phyloP scores from a whole-genome alignment of 2,797 vertebrate species.

The Hoplostethus mediterraneus region DNA sequence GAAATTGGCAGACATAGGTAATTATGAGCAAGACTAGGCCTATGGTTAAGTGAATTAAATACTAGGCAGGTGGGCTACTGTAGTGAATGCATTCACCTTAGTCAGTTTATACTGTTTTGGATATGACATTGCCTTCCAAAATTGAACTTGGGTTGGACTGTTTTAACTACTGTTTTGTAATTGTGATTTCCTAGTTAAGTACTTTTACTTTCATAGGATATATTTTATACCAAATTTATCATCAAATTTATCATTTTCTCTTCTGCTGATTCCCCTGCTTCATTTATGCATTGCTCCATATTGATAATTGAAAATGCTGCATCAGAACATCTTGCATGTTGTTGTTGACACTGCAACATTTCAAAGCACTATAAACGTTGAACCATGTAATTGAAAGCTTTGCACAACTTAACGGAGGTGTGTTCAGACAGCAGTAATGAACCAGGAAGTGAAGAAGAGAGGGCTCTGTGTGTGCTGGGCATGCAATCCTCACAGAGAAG shows the following conservation, averaged over 20 bases:
- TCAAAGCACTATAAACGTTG: constrained; percentile 32
- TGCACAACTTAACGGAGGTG: constrained; percentile 37
- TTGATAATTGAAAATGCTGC: constrained; percentile 10
- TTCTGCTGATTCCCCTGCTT: not conserved
- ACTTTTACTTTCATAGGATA: not conserved
- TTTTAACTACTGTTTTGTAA: no score
- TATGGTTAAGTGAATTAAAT: not conserved
- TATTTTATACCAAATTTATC: not conserved
- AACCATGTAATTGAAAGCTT: constrained; percentile 24
- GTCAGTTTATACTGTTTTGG: not conserved
- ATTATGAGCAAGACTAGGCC: not conserved
- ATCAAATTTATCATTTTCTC: not conserved
- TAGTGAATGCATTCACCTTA: not conserved
- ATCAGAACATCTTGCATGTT: constrained; percentile 9
- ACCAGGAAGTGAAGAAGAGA: constrained; percentile 48
- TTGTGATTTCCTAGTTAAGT: not conserved
- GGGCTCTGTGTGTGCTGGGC: constrained; percentile 41
- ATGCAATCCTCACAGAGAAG: constrained; percentile 45
- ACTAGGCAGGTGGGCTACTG: not conserved
- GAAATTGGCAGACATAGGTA: not conserved
- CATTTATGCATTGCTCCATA: constrained; percentile 8
- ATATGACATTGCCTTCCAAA: not conserved
- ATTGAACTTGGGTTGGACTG: not conserved
- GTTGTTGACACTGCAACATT: constrained; percentile 17
- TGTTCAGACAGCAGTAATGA: constrained; percentile 51